phyloP scores from a whole-genome alignment of 37 sponge, comb jelly and placozoan genomes.

The Spongilla lacustris region DNA sequence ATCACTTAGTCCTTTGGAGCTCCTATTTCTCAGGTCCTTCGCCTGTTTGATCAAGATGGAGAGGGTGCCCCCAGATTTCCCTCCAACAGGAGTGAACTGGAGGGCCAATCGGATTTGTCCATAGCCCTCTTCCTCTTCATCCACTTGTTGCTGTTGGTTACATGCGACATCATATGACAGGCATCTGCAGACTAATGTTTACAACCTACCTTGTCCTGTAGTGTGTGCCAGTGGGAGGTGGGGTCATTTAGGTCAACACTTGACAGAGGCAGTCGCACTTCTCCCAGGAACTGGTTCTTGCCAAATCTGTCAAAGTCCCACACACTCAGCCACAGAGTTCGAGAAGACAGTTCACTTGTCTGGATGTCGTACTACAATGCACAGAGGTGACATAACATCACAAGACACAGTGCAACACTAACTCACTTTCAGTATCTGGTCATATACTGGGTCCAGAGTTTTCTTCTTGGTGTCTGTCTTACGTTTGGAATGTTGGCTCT shows the following conservation, averaged over 20 bases:
- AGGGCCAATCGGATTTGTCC: constrained; percentile 57
- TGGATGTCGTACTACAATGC: constrained; percentile 27
- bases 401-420: background rate
- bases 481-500: constrained; percentile 56
- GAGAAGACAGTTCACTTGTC: constrained; percentile 13
- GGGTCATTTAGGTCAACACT: constrained; percentile 40
- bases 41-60: constrained; percentile 40
- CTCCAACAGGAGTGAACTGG: constrained; percentile 19
- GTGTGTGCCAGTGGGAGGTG: constrained; percentile 54
- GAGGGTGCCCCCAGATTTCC: constrained; percentile 20
- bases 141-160: too few relatives aligned
- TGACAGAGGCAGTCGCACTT: constrained; percentile 61
- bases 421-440: constrained; percentile 65
- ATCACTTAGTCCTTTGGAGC: background rate
- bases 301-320: constrained; percentile 80
- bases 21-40: constrained; percentile 25
- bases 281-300: constrained; percentile 71
- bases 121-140: constrained; percentile 20
- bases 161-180: too few relatives aligned
- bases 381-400: background rate
- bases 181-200: too few relatives aligned
- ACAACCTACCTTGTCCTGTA: constrained; percentile 54
- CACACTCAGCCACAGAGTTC: constrained; percentile 71
- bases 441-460: constrained; percentile 56
- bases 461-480: constrained; percentile 53